Evolutionary conservation across 2,888 invertebrate species (phyloP), one percentile per base, ranked within the genome.

Genomic region (Drosophila ustulata): DNA sequence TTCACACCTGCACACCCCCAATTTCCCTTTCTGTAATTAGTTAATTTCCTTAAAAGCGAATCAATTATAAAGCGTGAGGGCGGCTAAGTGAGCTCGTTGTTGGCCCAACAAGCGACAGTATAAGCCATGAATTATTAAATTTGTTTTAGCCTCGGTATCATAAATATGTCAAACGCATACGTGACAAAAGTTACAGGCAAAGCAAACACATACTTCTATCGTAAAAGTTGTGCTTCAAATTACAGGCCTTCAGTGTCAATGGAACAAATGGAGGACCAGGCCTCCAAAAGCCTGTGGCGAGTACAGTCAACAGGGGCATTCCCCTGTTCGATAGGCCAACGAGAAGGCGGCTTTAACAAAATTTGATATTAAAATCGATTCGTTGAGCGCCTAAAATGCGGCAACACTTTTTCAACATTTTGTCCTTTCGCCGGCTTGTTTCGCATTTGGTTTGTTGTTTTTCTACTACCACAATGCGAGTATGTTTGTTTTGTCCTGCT

Each of bases 91-190:
- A 65, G 51, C 51, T 62, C 57, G 26, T 51, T 63, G 26, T 51
- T 63, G 56, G 61, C 63, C 58, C 66, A 69, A 25, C 43, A 52
- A 56, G 49, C 46, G 7, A 0, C 45, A 45, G 43, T 45, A 43
- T 32, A 43, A 43, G 55, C 32, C 32, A 43, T 88, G 25, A 74
- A 88, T 88, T 71, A 88, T 83, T 83, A 23, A 83, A 7, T 61
- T 39, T 43, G 62, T 62, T 66, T 37, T 37, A 32, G 39, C 23
- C 66, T 28, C 26, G 46, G 30, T 58, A 71, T 66, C 71, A 69
- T 72, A 45, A 68, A 84, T 68, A 57, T 74, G 45, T 62, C 46
- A 45, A 30, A 46, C 34, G 67, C 47, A 64, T 58, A 58, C 41
- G 52, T 37, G 49, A 57, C 63, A 47, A 28, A 51, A 66, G 66